These are phyloP conservation scores for Bombylius discolor DNA, from an alignment of 2,888 invertebrate species.

Conservation along the genomic window DNA sequence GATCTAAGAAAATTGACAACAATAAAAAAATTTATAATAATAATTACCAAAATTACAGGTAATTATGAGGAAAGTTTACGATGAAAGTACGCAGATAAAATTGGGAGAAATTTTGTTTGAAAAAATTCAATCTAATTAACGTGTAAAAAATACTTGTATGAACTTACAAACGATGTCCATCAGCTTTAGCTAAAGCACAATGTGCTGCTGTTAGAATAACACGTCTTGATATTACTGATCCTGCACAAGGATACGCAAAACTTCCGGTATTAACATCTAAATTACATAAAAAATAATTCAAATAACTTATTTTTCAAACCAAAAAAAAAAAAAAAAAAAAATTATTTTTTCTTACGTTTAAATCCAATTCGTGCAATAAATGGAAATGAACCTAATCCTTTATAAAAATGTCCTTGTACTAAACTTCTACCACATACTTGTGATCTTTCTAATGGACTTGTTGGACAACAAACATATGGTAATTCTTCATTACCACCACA, in stretches of 20 bases:
- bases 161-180: constrained; percentile 61
- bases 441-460: constrained; percentile 32
- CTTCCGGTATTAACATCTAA: constrained; percentile 54
- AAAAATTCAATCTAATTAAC: too few relatives aligned
- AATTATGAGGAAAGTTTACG: too few relatives aligned
- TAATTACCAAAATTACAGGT: too few relatives aligned
- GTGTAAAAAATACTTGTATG: too few relatives aligned
- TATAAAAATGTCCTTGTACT: constrained; percentile 51
- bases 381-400: constrained; percentile 58
- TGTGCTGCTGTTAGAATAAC: constrained; percentile 63
- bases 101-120: too few relatives aligned
- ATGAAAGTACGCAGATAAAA: too few relatives aligned
- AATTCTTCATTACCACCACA: constrained; percentile 33
- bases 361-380: constrained; percentile 67
- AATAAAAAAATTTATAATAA: too few relatives aligned
- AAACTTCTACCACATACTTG: constrained; percentile 51
- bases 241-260: constrained; percentile 62
- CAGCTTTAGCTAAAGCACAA: constrained; percentile 63
- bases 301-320: neutral
- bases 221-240: constrained; percentile 52
- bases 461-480: constrained; percentile 36
- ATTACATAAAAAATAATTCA: constrained; percentile 17
- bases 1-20: constrained; percentile 38
- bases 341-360: constrained; percentile 43
- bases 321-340: neutral